Evolutionary conservation across 2,113 vertebrate genomes (phyloP), one percentile per base, ranked within the genome.

Genomic region (Paracanthobrama guichenoti): DNA sequence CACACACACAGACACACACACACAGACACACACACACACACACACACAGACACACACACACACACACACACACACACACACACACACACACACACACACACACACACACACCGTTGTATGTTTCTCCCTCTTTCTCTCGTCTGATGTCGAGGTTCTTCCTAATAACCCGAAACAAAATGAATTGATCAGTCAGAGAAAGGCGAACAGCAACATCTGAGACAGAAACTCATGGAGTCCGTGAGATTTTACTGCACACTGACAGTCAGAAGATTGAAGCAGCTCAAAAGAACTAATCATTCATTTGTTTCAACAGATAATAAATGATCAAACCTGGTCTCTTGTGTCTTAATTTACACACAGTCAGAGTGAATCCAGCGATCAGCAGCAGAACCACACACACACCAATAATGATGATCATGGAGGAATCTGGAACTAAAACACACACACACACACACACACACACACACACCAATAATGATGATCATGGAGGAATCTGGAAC

Each of bases 341-440:
- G 22, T 4, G 53, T 57, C 20, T 22, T 57, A 18, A 57, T 57
- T 22, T 22, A 57, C 60, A 64, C 60, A 28, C 60, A 64, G 24
- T 64, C 24, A 16, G 13, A 28, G 24, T 16, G 60, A 64, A 64
- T 64, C 60, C 60, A 64, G 12, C 12, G 5, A 64, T 64, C 60
- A 64, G 60, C 26, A 64, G 60, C 60, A 64, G 24, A 66, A 66
- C 14, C 62, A 66, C 62, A 66, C 62, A 66, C 26, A 66, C 62
- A 66, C 62, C 6, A 16, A 28, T 31, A 28, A n/a, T n/a, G n/a
- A n/a, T n/a, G n/a, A n/a, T n/a, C n/a, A n/a, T n/a, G n/a, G n/a
- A n/a, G n/a, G n/a, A n/a, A n/a, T n/a, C n/a, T n/a, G n/a, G n/a
- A n/a, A n/a, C n/a, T n/a, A n/a, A n/a, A n/a, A n/a, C n/a, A n/a